Percentiles rank a stretch among this genome's conserved stretches.
Evolutionary conservation across 2,113 vertebrate species (phyloP).

Genomic region (Asarcornis scutulata): DNA sequence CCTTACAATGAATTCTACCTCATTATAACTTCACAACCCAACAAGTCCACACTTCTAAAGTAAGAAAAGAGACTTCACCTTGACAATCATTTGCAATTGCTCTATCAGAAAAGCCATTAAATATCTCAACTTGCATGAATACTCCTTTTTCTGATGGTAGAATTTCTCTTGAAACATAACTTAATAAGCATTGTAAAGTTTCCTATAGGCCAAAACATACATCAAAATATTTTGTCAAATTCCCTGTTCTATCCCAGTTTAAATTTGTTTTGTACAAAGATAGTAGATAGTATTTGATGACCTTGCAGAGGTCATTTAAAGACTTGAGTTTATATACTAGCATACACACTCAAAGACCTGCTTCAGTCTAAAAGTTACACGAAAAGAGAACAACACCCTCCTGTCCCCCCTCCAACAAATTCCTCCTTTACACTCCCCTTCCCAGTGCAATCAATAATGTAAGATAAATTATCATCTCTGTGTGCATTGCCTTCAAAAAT

Average conservation of each 20-base stretch:
- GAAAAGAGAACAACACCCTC: background rate
- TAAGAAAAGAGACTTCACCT: background rate
- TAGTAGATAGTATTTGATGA: background rate
- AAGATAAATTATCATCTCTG: background rate
- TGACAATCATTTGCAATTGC: rapidly evolving
- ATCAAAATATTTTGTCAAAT: background rate
- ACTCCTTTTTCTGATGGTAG: background rate
- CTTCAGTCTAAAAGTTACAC: background rate
- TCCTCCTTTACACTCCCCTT: background rate
- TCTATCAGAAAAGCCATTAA: background rate
- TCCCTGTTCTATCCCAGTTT: background rate
- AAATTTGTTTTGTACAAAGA: background rate
- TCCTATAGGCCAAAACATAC: background rate
- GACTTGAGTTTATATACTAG: background rate
- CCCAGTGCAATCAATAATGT: background rate
- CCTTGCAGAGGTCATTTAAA: background rate
- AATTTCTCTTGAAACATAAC: background rate
- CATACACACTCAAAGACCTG: background rate
- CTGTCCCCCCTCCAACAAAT: background rate
- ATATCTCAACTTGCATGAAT: background rate
- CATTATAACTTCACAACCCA: background rate
- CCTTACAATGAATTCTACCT: background rate
- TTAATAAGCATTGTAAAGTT: background rate
- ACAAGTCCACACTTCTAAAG: background rate
- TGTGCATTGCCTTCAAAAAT: background rate